These are phyloP conservation scores for Sinotaia quadrata DNA, from an alignment of 2,888 invertebrate genomes.

Conservation along the genomic window DNA sequence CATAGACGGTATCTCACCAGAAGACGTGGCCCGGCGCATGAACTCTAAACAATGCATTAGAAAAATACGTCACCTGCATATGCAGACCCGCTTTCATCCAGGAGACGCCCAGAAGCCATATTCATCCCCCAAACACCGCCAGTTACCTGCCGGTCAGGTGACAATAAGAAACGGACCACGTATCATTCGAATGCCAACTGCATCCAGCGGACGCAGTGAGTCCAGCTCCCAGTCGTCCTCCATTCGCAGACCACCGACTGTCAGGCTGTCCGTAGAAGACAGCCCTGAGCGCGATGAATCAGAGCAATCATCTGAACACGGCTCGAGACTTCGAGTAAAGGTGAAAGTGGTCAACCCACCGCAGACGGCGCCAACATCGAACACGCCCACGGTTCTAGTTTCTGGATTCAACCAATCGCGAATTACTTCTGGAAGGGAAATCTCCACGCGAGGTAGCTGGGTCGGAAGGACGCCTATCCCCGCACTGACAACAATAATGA, in stretches of 20 bases:
- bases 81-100: neutral
- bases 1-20: constrained; percentile 42
- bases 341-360: no score
- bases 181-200: neutral
- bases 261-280: neutral
- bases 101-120: no score
- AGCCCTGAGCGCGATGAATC: neutral
- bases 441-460: no score
- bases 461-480: no score
- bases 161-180: constrained; percentile 1
- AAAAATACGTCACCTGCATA: constrained; percentile 47
- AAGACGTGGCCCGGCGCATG: constrained; percentile 43
- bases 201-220: neutral
- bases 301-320: no score
- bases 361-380: no score
- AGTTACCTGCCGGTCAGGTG: neutral
- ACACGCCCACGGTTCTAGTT: no score
- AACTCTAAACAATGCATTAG: constrained; percentile 47
- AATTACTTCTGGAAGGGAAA: no score
- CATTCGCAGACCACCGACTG: constrained; percentile 2
- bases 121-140: neutral
- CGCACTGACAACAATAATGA: no score
- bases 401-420: no score
- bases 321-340: neutral
- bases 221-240: neutral